A percentile compares a stretch with the other conserved stretches of the same genome.
Evolutionary conservation across 1,140 invertebrate genomes (phyloP).

Genomic region (Papilio machaon): DNA sequence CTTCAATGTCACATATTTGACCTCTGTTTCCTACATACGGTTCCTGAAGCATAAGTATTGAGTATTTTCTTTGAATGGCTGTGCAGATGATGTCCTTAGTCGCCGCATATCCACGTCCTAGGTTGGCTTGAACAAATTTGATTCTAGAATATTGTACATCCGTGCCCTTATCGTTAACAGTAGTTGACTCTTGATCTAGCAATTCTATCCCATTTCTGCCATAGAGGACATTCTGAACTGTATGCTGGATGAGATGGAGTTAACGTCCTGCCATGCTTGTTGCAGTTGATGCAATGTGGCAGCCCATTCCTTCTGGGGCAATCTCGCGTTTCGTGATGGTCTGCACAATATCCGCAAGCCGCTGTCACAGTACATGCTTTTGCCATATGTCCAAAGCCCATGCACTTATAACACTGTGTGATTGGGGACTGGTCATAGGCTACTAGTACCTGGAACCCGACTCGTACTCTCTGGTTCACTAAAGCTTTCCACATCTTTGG

Average conservation of each 20-base stretch:
- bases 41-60: neutral
- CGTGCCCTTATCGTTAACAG: neutral
- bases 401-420: neutral
- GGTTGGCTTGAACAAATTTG: neutral
- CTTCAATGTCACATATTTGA: neutral
- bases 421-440: neutral
- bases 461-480: neutral
- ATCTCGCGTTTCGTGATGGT: neutral
- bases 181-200: neutral
- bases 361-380: neutral
- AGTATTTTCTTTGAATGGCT: neutral
- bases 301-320: neutral
- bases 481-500: neutral
- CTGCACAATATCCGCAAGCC: neutral
- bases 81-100: neutral
- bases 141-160: neutral
- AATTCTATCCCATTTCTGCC: conserved; percentile 18
- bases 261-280: neutral
- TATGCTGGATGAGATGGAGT: neutral
- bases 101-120: neutral
- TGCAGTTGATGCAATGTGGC: neutral
- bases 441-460: neutral
- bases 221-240: neutral
- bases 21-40: conserved; percentile 10
- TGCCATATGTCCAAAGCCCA: neutral